These are phyloP conservation scores for Todiramphus chloris DNA, from an alignment of 2,113 vertebrate genomes.

Conservation along the genomic window DNA sequence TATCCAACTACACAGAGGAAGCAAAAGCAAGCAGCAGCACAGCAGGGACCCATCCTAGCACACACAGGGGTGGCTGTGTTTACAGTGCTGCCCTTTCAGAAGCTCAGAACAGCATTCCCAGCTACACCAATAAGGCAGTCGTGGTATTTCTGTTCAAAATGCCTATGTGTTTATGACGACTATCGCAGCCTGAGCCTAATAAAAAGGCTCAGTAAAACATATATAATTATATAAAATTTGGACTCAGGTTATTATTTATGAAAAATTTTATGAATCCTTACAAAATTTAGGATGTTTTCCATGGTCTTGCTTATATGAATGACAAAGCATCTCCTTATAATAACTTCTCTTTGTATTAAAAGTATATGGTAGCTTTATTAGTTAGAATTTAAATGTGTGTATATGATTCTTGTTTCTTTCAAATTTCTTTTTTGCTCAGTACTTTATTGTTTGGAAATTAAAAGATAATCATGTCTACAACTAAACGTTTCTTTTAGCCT, in stretches of 20 bases:
- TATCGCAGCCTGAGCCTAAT: background rate
- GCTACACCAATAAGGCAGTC: background rate
- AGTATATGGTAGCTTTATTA: background rate
- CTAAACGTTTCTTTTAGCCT: background rate
- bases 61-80: background rate
- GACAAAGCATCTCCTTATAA: background rate
- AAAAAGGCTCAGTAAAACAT: background rate
- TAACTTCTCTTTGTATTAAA: background rate
- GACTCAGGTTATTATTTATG: background rate
- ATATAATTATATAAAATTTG: background rate
- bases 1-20: fast-evolving
- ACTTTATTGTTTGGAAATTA: background rate
- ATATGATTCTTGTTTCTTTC: background rate
- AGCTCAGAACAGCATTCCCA: background rate
- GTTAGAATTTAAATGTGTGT: background rate
- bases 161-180: fast-evolving
- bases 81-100: background rate
- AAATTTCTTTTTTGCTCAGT: background rate
- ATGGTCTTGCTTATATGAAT: background rate
- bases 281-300: background rate
- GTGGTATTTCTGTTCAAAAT: background rate
- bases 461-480: background rate
- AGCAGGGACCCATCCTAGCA: fast-evolving
- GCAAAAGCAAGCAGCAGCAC: background rate
- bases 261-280: background rate